These are phyloP conservation scores for Cetoscarus ocellatus DNA, from an alignment of 2,797 vertebrate species.

Conservation along the genomic window DNA sequence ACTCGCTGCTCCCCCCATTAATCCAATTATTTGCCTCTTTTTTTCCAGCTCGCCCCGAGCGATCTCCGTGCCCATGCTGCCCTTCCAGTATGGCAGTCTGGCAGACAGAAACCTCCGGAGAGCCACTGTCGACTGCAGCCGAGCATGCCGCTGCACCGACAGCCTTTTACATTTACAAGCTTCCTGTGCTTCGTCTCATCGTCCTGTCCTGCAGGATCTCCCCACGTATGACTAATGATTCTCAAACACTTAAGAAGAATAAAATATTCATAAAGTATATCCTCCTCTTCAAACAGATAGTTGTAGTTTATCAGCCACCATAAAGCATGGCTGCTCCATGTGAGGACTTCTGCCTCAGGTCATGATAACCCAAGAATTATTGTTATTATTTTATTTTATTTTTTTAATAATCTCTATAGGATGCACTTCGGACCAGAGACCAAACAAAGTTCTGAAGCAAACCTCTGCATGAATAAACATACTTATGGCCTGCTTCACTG, in stretches of 20 bases:
- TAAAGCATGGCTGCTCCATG: neutral
- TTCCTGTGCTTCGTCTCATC: slow-evolving; percentile 9
- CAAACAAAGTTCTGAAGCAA: too few species aligned
- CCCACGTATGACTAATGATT: slow-evolving; percentile 14
- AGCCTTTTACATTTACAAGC: slow-evolving; percentile 29
- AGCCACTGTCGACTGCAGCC: slow-evolving; percentile 45
- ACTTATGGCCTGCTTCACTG: too few species aligned
- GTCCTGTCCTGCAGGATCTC: slow-evolving; percentile 5
- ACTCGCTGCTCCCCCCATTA: slow-evolving; percentile 58
- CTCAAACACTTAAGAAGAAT: neutral
- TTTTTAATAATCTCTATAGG: too few species aligned
- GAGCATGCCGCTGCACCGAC: slow-evolving; percentile 16
- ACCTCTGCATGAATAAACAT: too few species aligned
- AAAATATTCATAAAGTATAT: neutral
- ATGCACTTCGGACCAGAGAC: too few species aligned
- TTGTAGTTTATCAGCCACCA: neutral
- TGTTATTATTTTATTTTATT: too few species aligned
- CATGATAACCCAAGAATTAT: too few species aligned
- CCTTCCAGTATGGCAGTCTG: slow-evolving; percentile 21
- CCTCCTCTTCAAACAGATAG: neutral
- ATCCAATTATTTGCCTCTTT: slow-evolving; percentile 75
- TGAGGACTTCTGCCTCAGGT: too few species aligned
- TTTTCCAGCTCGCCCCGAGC: slow-evolving; percentile 54
- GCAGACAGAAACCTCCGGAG: slow-evolving; percentile 50
- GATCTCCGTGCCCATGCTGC: slow-evolving; percentile 12